These are phyloP conservation scores for Trichonephila clavipes DNA, from an alignment of 1,140 invertebrate species.

Conservation along the genomic window DNA sequence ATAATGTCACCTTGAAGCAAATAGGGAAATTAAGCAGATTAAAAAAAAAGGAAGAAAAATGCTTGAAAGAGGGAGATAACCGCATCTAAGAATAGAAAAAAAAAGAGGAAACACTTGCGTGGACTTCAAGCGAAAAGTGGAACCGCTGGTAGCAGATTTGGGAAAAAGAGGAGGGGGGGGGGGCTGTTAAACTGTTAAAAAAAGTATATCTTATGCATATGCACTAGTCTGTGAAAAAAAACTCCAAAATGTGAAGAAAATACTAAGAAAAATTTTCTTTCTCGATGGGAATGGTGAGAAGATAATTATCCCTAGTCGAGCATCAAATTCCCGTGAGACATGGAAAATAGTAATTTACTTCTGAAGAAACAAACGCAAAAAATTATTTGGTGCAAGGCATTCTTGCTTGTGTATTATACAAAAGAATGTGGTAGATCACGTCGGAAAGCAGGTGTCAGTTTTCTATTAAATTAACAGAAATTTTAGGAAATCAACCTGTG, in stretches of 20 bases:
- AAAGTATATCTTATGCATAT: too few species aligned
- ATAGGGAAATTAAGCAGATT: neutral
- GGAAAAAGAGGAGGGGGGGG: neutral
- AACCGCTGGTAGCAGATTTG: neutral
- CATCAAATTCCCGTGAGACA: neutral
- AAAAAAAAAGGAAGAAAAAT: neutral
- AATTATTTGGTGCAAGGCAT: neutral
- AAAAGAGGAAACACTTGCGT: neutral
- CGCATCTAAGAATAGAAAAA: neutral
- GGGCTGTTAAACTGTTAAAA: neutral
- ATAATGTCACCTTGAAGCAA: slow-evolving; percentile 9
- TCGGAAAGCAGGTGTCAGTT: too few species aligned
- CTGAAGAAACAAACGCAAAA: neutral
- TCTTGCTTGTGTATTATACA: neutral
- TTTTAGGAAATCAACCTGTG: too few species aligned
- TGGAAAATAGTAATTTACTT: neutral
- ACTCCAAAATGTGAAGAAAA: neutral
- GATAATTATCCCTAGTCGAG: neutral
- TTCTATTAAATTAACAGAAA: too few species aligned
- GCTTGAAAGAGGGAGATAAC: neutral
- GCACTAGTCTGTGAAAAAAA: neutral
- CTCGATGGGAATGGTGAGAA: neutral
- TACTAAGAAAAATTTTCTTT: neutral
- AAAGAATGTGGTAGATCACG: too few species aligned
- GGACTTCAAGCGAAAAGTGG: neutral